phyloP scores from a whole-genome alignment of 2,888 invertebrate species.

The Nebria brevicollis region DNA sequence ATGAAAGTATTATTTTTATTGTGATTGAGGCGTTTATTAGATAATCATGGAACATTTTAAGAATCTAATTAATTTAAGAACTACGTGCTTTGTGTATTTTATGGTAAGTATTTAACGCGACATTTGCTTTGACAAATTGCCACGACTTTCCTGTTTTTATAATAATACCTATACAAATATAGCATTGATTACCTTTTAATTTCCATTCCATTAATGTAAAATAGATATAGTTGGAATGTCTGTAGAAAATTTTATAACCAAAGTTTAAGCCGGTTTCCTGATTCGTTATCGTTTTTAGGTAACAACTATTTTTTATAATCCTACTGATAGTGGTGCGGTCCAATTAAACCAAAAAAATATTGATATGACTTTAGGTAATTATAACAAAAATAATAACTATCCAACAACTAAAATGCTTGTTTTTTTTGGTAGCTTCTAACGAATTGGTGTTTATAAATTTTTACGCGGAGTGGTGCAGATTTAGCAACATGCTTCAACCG shows the following conservation, averaged over 20 bases:
- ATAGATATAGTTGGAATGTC: background rate
- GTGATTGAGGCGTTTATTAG: conserved; percentile 11
- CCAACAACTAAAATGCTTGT: background rate
- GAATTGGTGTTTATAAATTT: conserved; percentile 99
- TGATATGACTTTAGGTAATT: conserved; percentile 85
- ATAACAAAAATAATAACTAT: conserved; percentile 7
- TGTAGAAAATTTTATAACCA: conserved; percentile 31
- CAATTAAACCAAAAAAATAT: conserved; percentile 83
- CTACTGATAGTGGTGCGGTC: conserved; percentile 83
- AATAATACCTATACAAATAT: background rate
- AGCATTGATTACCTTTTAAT: background rate
- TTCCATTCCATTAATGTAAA: background rate
- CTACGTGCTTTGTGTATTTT: conserved; percentile 50
- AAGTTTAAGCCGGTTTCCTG: conserved; percentile 27
- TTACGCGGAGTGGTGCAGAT: conserved; percentile 99
- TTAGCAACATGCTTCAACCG: conserved; percentile 96
- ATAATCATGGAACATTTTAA: conserved; percentile 26
- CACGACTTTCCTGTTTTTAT: conserved; percentile 43
- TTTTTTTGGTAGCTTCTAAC: conserved; percentile 81
- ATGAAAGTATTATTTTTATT: conserved; percentile 12
- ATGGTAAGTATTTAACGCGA: conserved; percentile 51
- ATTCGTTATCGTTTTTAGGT: conserved; percentile 60
- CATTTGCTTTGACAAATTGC: conserved; percentile 45
- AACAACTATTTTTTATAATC: conserved; percentile 73
- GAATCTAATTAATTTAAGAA: conserved; percentile 47